Evolutionary conservation across 1,140 invertebrate genomes (phyloP), one percentile per base, ranked within the genome.

Genomic region (Danaus plexippus): DNA sequence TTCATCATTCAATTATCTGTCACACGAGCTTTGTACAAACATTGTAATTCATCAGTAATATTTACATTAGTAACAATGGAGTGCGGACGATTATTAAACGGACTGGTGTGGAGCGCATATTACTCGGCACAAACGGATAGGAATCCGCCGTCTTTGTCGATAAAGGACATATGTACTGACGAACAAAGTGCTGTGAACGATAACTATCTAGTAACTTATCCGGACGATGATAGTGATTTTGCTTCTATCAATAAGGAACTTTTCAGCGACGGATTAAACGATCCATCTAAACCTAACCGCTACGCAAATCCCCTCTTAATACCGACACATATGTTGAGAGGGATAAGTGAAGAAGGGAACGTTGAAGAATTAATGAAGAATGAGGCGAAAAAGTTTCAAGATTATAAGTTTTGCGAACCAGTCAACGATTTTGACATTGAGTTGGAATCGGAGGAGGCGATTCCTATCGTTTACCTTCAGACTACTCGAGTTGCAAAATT

Each of bases 381-480:
- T 67, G 67, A 77, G 63, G 65, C 71, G 64, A 75, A 79, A 76
- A 82, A 78, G 61, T 75, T 79, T 49, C 57, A 70, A 68, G 76
- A 84, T 80, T 84, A 84, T 80, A 84, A 80, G 80, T 85, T 82
- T 60, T 77, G 76, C 65, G 80, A 77, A 59, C 79, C 79, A 60
- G 77, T 84, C 67, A 84, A 82, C 68, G 80, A 83, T 71, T 80
- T 81, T 63, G 80, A 84, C 65, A 77, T 77, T 52, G 78, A 80
- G 64, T 69, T 81, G 64, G 80, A 82, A 55, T 66, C 65, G 12
- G 78, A 67, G 11, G 78, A 83, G 62, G 80, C 76, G 47, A 75
- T 78, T 55, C 71, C 76, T 11, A 80, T 87, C 71, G 84, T 87
- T 58, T 85, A 85, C 65, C 75, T 87, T 65, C 73, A 79, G 13